These are phyloP conservation scores for Clostera curtula DNA, from an alignment of 2,888 invertebrate genomes.

Conservation along the genomic window DNA sequence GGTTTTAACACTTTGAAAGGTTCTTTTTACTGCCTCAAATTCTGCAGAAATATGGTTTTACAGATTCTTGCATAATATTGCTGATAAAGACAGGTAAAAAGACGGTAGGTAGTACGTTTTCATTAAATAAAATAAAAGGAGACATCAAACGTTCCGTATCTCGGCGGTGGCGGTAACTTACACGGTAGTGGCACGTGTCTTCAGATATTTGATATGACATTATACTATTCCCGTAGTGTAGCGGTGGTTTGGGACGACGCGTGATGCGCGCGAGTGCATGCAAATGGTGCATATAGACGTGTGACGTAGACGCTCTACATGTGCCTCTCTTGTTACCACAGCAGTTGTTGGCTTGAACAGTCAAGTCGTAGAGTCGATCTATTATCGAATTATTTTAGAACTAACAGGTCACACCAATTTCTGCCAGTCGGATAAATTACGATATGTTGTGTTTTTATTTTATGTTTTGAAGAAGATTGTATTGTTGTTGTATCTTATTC, in stretches of 20 bases:
- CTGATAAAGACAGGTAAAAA: background rate
- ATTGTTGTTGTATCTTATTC: too few relatives aligned
- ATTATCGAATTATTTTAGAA: too few relatives aligned
- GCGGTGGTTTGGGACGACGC: slow-evolving; percentile 35
- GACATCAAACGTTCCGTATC: slow-evolving; percentile 1
- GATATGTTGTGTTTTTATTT: too few relatives aligned
- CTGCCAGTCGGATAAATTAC: too few relatives aligned
- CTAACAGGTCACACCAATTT: too few relatives aligned
- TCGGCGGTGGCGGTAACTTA: slow-evolving; percentile 14
- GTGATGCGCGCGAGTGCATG: slow-evolving; percentile 60
- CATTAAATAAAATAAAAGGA: slow-evolving; percentile 1
- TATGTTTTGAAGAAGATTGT: too few relatives aligned
- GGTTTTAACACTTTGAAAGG: slow-evolving; percentile 57
- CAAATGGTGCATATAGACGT: slow-evolving; percentile 70
- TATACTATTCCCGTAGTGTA: slow-evolving; percentile 65
- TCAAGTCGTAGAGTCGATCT: slow-evolving; percentile 33
- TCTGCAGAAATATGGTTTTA: slow-evolving; percentile 31
- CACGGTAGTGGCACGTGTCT: slow-evolving; percentile 38
- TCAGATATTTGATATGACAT: slow-evolving; percentile 64
- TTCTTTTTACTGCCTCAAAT: slow-evolving; percentile 38
- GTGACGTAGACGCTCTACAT: slow-evolving; percentile 44
- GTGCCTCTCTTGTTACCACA: slow-evolving; percentile 48
- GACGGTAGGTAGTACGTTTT: slow-evolving; percentile 3
- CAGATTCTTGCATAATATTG: slow-evolving; percentile 3
- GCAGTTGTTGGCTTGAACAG: slow-evolving; percentile 8